phyloP scores from a whole-genome alignment of 92 coral and sea anemone genomes.

The Metridium senile region DNA sequence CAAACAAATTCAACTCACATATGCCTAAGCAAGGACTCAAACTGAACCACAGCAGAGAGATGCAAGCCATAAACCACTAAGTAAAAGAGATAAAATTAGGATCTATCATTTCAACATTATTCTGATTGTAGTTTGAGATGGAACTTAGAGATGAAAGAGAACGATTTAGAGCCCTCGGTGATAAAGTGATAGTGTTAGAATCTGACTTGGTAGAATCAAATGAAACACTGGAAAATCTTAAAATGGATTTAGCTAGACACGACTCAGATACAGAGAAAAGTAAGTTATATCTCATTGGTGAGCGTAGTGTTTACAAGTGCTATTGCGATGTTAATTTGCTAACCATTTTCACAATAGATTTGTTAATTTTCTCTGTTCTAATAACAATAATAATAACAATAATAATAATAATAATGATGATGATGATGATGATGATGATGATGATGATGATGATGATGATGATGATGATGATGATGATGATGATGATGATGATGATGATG shows the following conservation, averaged over 20 bases:
- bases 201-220: slow-evolving; percentile 69
- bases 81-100: too few species aligned
- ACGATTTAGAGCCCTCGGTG: slow-evolving; percentile 42
- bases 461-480: too few species aligned
- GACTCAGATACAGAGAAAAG: slow-evolving; percentile 5
- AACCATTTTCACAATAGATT: too few species aligned
- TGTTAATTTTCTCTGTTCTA: too few species aligned
- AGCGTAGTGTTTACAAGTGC: too few species aligned
- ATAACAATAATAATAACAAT: too few species aligned
- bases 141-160: slow-evolving; percentile 62
- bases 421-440: not conserved
- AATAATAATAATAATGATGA: not conserved
- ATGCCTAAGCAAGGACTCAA: not conserved
- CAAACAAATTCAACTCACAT: not conserved
- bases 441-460: too few species aligned
- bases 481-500: too few species aligned
- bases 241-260: slow-evolving; percentile 74
- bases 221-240: slow-evolving; percentile 77
- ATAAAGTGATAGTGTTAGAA: slow-evolving; percentile 53
- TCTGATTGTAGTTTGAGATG: slow-evolving; percentile 49
- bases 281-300: not conserved
- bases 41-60: too few species aligned
- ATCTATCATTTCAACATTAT: not conserved
- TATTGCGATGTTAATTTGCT: not conserved
- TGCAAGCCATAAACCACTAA: too few species aligned